phyloP scores from a whole-genome alignment of 2,113 vertebrate species.

The Dipodomys merriami region DNA sequence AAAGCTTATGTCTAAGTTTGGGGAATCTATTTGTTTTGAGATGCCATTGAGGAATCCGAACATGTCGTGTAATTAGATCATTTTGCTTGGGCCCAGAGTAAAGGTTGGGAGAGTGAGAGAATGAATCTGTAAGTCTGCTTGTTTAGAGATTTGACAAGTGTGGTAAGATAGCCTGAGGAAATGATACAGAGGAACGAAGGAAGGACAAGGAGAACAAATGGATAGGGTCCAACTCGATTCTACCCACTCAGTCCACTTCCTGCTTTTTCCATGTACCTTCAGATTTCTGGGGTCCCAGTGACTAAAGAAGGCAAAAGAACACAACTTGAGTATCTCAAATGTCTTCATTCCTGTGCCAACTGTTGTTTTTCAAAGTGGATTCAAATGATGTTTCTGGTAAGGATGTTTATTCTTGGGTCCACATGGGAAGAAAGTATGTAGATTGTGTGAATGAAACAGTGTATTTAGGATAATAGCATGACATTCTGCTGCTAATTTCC shows the following conservation, averaged over 20 bases:
- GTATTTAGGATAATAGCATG: neutral
- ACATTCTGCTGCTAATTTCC: neutral
- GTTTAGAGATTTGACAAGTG: neutral
- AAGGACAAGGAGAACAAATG: neutral
- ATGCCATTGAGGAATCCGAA: neutral
- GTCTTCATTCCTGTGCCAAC: neutral
- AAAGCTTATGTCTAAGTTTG: neutral
- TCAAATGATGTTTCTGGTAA: neutral
- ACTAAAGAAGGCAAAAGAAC: neutral
- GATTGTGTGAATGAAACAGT: neutral
- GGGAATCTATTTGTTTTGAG: neutral
- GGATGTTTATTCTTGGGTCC: neutral
- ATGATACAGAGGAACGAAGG: neutral
- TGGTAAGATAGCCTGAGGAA: neutral
- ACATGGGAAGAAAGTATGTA: neutral
- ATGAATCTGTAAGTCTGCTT: conserved; percentile 1
- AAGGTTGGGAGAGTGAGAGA: neutral
- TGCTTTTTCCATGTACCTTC: neutral
- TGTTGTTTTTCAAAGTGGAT: neutral
- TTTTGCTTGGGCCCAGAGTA: neutral
- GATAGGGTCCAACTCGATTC: neutral
- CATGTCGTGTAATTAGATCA: neutral
- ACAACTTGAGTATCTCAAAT: neutral
- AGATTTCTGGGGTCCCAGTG: neutral
- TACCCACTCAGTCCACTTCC: neutral